Evolutionary conservation across 2,888 invertebrate genomes (phyloP).

Genomic region (Lapara coniferarum): DNA sequence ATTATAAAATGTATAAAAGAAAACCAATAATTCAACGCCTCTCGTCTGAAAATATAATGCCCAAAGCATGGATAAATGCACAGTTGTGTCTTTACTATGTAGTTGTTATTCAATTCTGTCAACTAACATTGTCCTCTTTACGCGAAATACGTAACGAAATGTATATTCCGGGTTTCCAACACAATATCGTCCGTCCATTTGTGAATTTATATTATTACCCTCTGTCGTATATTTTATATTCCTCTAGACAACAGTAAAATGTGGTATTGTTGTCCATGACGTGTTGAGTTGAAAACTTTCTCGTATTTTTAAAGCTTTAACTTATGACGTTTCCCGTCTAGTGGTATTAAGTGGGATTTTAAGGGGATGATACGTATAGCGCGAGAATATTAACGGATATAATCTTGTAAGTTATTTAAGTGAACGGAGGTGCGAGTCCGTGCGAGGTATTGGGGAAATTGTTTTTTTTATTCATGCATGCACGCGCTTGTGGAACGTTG

Average conservation of each 20-base stretch:
- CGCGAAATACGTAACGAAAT: slow-evolving; percentile 7
- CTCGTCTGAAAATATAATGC: too few relatives aligned
- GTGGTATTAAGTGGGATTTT: slow-evolving; percentile 19
- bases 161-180: not conserved
- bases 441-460: slow-evolving; percentile 15
- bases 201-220: slow-evolving; percentile 1
- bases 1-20: too few relatives aligned
- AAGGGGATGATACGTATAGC: not conserved
- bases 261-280: not conserved
- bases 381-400: slow-evolving; percentile 9
- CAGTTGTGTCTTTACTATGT: not conserved
- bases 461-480: slow-evolving; percentile 19
- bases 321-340: slow-evolving; percentile 3
- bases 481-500: slow-evolving; percentile 7
- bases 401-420: slow-evolving; percentile 17
- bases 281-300: slow-evolving; percentile 6
- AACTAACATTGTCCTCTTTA: not conserved
- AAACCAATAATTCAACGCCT: too few relatives aligned
- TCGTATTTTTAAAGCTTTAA: not conserved
- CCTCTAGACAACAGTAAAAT: slow-evolving; percentile 1
- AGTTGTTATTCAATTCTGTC: not conserved
- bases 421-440: not conserved
- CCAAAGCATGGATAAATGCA: too few relatives aligned
- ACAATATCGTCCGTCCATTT: slow-evolving; percentile 7
- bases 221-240: not conserved